A percentile compares a stretch with the other conserved stretches of the same genome.
Evolutionary conservation across 92 coral and sea anemone species (phyloP).

Genomic region (Palythoa caribaeorum): DNA sequence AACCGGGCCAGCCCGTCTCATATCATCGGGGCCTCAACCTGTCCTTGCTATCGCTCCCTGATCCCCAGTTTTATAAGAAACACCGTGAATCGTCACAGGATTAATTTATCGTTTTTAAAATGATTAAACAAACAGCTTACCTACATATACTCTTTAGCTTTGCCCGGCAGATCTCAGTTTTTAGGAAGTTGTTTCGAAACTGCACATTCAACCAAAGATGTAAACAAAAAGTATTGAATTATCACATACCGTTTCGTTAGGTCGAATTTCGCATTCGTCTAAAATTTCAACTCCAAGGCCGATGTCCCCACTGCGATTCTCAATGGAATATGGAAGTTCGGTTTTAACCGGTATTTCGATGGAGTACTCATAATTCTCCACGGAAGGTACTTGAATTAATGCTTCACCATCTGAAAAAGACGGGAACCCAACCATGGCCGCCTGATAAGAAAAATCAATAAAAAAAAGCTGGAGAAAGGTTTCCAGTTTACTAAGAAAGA

Average conservation of each 20-base stretch:
- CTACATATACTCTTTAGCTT: no score
- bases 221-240: background rate
- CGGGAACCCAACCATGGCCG: slow-evolving; percentile 37
- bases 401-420: slow-evolving; percentile 39
- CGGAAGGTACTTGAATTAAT: slow-evolving; percentile 21
- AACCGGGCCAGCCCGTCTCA: no score
- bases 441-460: background rate
- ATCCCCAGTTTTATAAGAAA: no score
- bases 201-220: background rate
- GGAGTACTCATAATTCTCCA: slow-evolving; percentile 42
- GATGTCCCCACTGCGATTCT: slow-evolving; percentile 32
- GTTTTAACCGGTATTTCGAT: slow-evolving; percentile 37
- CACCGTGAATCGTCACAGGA: no score
- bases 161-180: no score
- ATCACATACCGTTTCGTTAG: slow-evolving; percentile 41
- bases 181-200: no score
- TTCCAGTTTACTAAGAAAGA: background rate
- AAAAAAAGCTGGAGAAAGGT: background rate
- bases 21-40: no score
- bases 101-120: no score
- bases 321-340: slow-evolving; percentile 31
- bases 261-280: slow-evolving; percentile 36
- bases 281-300: slow-evolving; percentile 42
- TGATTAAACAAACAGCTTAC: no score
- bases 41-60: no score